Evolutionary conservation across 2,888 invertebrate species (phyloP), one percentile per base, ranked within the genome.

Genomic region (Elaeidobius kamerunicus): DNA sequence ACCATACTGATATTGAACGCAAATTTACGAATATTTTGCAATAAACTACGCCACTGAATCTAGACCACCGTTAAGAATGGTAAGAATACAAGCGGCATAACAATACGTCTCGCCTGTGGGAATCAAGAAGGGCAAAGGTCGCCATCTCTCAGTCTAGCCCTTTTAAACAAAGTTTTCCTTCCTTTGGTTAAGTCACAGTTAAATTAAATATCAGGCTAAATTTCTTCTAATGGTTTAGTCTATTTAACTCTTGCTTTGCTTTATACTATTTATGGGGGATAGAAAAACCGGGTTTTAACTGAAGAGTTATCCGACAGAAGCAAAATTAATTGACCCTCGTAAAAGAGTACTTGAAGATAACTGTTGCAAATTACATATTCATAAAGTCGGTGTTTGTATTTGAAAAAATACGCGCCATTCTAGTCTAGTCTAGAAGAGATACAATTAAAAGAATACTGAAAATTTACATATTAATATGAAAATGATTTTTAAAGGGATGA

Each of bases 401-500:
- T 20, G 45, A 45, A 54, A 44, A 54, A 49, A 54, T 35, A 42
- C 28, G 16, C 15, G 45, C 48, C 36, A 53, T 30, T 46, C 60
- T 50, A 56, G 55, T 50, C 52, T 44, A 55, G n/a, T n/a, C n/a
- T n/a, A n/a, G n/a, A n/a, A n/a, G 55, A 41, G 46, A 48, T 55
- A 48, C 48, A 34, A 50, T 39, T 35, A 56, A 45, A 44, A 43
- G 46, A 55, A 55, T 47, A 28, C 3, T 32, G n/a, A 23, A 50
- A 42, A 63, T 63, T 62, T 57, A 23, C 64, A 64, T 64, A 64
- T 63, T 64, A 63, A 64, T 64, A 62, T 61, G 63, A 62, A 64
- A 63, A 62, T 64, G 60, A 62, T 63, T 64, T 62, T 49, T 30
- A 39, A 32, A 51, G 34, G 40, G 28, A 46, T 51, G 55, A 51